Evolutionary conservation across 2,888 invertebrate species (phyloP).

Genomic region (Ryuthela nishihirai): DNA sequence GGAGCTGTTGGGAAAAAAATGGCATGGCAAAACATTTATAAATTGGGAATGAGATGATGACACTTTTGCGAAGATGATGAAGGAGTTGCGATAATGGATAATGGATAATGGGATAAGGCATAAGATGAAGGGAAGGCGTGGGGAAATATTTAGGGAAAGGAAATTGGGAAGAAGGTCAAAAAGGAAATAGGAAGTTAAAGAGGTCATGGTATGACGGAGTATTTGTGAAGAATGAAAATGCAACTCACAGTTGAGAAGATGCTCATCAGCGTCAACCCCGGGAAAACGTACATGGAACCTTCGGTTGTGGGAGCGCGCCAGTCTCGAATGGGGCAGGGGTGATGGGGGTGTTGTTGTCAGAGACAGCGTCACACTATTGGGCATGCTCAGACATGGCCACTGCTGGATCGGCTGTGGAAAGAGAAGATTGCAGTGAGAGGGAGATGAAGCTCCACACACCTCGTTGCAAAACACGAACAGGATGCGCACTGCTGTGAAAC

Average conservation of each 20-base stretch:
- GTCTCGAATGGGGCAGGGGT: constrained; percentile 31
- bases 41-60: no score
- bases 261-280: constrained; percentile 36
- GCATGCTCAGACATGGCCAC: constrained; percentile 25
- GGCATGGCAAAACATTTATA: no score
- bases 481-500: no score
- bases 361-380: constrained; percentile 28
- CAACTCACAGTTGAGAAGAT: constrained; percentile 41
- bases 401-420: not conserved
- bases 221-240: not conserved
- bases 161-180: not conserved
- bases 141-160: not conserved
- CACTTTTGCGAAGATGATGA: no score
- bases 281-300: constrained; percentile 41
- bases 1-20: no score
- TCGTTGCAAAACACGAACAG: no score
- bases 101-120: no score
- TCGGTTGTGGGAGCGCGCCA: constrained; percentile 30
- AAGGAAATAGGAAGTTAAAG: not conserved
- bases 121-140: no score
- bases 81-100: no score
- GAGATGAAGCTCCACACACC: no score
- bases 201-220: not conserved
- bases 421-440: no score
- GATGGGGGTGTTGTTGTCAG: constrained; percentile 32